These are phyloP conservation scores for Hypomesus transpacificus DNA, from an alignment of 2,113 vertebrate genomes.

Conservation along the genomic window DNA sequence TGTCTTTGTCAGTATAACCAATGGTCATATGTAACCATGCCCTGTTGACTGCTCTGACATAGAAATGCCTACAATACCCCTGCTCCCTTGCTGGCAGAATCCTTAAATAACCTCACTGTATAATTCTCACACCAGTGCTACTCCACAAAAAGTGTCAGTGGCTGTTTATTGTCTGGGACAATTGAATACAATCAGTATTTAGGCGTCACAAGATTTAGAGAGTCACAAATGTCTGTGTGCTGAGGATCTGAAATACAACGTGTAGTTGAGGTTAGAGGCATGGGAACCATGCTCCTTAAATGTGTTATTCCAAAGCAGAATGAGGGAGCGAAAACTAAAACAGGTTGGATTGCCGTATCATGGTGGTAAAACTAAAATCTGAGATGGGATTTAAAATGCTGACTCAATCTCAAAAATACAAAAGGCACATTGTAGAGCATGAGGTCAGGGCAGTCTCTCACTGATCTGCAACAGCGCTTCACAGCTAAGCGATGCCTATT, in stretches of 20 bases:
- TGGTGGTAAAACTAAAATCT: conserved; percentile 27
- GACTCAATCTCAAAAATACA: conserved; percentile 35
- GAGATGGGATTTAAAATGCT: conserved; percentile 9
- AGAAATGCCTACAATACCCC: not conserved
- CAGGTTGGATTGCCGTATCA: conserved; percentile 5
- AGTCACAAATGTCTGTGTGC: no score
- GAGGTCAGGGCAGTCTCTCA: conserved; percentile 10
- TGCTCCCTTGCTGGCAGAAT: conserved; percentile 14
- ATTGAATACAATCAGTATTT: not conserved
- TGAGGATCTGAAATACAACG: no score
- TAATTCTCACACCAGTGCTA: not conserved
- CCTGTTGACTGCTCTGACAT: not conserved
- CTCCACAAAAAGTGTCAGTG: conserved; percentile 4
- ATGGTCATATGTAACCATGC: no score
- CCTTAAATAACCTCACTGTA: conserved; percentile 31
- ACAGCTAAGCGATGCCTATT: not conserved
- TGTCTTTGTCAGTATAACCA: no score
- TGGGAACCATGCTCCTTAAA: no score
- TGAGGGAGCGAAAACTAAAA: not conserved
- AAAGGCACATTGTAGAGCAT: conserved; percentile 35
- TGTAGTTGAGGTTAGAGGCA: no score
- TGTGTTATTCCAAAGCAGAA: no score
- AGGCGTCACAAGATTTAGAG: no score
- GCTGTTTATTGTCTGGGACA: not conserved
- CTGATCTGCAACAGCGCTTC: not conserved